These are phyloP conservation scores for Caenorhabditis tropicalis DNA, from an alignment of 1,140 invertebrate genomes.

Conservation along the genomic window DNA sequence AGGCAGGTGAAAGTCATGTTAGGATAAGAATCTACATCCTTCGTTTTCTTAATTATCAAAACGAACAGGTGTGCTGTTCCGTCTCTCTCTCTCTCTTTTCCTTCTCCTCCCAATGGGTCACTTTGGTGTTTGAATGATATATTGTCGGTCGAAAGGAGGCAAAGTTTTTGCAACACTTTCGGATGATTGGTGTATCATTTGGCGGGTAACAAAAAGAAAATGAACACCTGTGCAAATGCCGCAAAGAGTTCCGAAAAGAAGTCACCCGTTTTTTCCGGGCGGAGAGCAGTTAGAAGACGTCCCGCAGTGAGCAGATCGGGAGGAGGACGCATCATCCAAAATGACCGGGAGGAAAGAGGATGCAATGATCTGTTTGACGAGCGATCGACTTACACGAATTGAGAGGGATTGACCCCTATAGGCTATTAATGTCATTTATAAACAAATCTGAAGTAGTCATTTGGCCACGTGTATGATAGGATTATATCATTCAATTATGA, in stretches of 20 bases:
- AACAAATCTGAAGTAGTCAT: conserved; percentile 35
- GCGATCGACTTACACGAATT: conserved; percentile 15
- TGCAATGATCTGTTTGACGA: conserved; percentile 28
- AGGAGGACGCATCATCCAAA: no score
- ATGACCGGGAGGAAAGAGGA: background rate
- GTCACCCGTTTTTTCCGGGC: background rate
- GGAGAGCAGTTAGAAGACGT: background rate
- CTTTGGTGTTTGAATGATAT: background rate
- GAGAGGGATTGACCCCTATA: background rate
- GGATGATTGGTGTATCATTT: conserved; percentile 38
- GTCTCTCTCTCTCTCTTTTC: no score
- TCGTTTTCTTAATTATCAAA: background rate
- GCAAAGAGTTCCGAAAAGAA: background rate
- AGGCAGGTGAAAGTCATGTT: background rate
- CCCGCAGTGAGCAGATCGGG: background rate
- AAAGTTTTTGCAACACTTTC: conserved; percentile 9
- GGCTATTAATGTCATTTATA: conserved; percentile 40
- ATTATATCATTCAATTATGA: background rate
- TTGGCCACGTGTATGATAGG: background rate
- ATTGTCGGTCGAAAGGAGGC: background rate
- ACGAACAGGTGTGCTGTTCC: background rate
- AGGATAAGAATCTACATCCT: conserved; percentile 1
- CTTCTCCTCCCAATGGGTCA: no score
- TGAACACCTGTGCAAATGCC: conserved; percentile 39
- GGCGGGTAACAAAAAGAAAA: background rate